These are phyloP conservation scores for Papio anubis DNA, from an alignment of 2,113 vertebrate species.

Conservation along the genomic window DNA sequence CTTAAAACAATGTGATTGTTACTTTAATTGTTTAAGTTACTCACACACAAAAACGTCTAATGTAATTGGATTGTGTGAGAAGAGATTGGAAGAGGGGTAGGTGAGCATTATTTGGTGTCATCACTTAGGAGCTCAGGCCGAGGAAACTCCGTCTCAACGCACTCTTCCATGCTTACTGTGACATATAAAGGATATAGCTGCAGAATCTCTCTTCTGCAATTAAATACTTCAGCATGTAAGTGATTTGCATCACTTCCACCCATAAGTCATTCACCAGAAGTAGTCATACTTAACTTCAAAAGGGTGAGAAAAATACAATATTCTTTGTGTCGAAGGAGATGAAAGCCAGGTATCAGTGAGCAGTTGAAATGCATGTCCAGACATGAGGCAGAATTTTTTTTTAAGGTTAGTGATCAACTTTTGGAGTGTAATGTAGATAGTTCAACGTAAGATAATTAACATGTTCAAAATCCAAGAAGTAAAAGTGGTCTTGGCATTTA, in stretches of 20 bases:
- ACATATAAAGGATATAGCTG: background rate
- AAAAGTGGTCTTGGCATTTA: background rate
- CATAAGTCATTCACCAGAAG: background rate
- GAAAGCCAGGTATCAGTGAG: background rate
- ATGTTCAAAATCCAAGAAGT: background rate
- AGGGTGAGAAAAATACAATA: background rate
- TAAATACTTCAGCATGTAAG: background rate
- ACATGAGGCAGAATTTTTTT: background rate
- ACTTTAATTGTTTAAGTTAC: background rate
- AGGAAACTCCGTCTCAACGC: background rate
- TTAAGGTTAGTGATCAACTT: background rate
- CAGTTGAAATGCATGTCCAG: background rate
- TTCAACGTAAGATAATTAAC: background rate
- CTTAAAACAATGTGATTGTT: background rate
- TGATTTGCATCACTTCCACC: background rate
- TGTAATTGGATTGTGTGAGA: background rate
- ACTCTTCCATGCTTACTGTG: background rate
- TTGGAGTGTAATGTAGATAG: background rate
- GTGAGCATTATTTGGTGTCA: background rate
- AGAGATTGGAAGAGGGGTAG: background rate
- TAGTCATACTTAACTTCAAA: background rate
- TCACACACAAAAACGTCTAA: background rate
- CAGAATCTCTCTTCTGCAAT: background rate
- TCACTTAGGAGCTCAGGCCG: background rate
- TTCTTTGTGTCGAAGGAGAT: background rate